A percentile compares a stretch with the other conserved stretches of the same genome.
Evolutionary conservation across 1,140 invertebrate genomes (phyloP).

Genomic region (Ceratitis capitata): DNA sequence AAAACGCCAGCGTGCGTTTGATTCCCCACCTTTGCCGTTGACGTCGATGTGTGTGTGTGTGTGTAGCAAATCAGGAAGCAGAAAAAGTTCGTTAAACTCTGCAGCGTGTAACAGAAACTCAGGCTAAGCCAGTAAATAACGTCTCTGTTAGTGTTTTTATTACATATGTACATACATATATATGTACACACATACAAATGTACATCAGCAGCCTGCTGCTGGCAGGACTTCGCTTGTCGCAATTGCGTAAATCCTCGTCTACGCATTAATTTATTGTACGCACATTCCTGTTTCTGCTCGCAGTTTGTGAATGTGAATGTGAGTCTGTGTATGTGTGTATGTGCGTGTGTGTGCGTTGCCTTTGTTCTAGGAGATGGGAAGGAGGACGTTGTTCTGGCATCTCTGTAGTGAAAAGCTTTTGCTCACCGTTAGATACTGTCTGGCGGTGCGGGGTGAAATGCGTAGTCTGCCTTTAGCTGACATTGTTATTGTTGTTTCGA

Average conservation of each 20-base stretch:
- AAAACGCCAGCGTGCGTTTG: background rate
- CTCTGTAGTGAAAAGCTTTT: background rate
- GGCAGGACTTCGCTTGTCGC: slow-evolving; percentile 29
- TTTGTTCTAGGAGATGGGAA: no score
- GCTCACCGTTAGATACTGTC: background rate
- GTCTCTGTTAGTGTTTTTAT: background rate
- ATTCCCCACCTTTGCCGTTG: background rate
- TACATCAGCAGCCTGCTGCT: background rate
- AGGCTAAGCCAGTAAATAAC: background rate
- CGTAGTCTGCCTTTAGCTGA: no score
- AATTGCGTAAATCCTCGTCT: background rate
- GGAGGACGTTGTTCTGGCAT: background rate
- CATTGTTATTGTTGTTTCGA: background rate
- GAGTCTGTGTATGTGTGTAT: no score
- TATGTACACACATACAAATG: no score
- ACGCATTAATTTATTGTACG: slow-evolving; percentile 24
- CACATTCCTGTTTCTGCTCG: background rate
- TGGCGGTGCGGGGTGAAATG: background rate
- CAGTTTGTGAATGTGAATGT: background rate
- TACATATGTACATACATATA: no score
- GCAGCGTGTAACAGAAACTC: background rate
- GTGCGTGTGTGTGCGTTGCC: no score
- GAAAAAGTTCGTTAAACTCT: slow-evolving; percentile 36
- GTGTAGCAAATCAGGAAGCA: slow-evolving; percentile 23
- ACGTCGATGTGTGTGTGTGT: background rate